phyloP scores from a whole-genome alignment of 92 coral and sea anemone genomes.

The Epizoanthus stellaris region DNA sequence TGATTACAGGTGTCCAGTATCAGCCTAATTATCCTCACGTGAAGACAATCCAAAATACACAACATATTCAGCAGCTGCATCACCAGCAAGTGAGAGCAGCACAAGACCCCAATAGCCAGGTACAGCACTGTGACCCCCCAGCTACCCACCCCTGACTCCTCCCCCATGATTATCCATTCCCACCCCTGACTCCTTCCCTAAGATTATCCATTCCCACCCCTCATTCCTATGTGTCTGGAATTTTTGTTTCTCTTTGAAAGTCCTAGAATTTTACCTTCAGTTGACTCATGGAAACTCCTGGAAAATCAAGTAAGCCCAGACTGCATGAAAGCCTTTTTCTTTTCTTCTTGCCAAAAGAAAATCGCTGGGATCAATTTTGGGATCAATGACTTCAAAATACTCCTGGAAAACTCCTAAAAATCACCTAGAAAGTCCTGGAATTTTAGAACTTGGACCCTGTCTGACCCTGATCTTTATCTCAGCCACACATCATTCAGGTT shows the following conservation, averaged over 20 bases:
- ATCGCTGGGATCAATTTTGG: not conserved
- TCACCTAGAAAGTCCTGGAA: too few relatives aligned
- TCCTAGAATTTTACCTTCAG: too few relatives aligned
- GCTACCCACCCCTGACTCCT: not conserved
- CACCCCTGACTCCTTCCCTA: conserved; percentile 11
- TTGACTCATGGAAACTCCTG: too few relatives aligned
- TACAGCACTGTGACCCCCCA: not conserved
- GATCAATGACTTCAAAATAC: too few relatives aligned
- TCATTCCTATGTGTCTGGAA: too few relatives aligned
- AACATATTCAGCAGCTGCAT: conserved; percentile 55
- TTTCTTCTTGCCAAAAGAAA: too few relatives aligned
- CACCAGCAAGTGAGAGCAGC: conserved; percentile 35
- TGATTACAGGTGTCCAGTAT: conserved; percentile 30
- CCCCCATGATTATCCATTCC: not conserved
- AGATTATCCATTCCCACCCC: too few relatives aligned
- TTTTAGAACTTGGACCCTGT: not conserved
- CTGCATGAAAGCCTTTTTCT: too few relatives aligned
- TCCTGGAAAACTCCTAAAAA: too few relatives aligned
- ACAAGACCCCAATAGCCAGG: conserved; percentile 36
- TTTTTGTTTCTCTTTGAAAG: too few relatives aligned
- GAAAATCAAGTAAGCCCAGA: too few relatives aligned
- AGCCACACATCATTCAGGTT: conserved; percentile 73
- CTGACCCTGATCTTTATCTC: not conserved
- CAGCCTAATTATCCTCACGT: conserved; percentile 78
- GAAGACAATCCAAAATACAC: conserved; percentile 82